These are phyloP conservation scores for Ditylenchus dipsaci DNA, from an alignment of 1,140 invertebrate genomes.

Conservation along the genomic window DNA sequence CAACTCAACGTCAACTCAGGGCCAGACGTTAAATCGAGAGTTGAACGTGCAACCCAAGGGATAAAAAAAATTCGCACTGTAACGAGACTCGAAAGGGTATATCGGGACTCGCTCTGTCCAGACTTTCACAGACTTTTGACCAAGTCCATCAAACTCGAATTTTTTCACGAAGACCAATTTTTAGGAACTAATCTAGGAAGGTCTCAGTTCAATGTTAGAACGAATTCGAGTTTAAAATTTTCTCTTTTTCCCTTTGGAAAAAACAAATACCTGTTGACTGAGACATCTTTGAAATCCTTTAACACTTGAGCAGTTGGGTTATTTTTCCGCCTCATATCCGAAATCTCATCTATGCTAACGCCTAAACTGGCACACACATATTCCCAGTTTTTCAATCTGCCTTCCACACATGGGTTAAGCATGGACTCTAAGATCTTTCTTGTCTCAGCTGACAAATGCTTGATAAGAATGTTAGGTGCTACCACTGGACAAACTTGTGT, in stretches of 20 bases:
- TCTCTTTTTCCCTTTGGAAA: neutral
- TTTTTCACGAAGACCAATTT: no score
- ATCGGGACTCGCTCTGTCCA: no score
- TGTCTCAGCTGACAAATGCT: neutral
- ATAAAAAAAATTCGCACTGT: no score
- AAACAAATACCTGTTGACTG: neutral
- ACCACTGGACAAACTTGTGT: neutral
- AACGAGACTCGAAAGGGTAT: no score
- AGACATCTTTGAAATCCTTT: neutral
- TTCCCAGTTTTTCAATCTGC: slow-evolving; percentile 11
- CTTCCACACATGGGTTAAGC: slow-evolving; percentile 3
- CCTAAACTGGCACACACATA: slow-evolving; percentile 4
- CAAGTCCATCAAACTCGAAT: no score
- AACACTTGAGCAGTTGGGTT: slow-evolving; percentile 5
- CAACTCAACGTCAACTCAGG: no score
- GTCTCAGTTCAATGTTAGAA: no score
- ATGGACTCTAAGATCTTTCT: neutral
- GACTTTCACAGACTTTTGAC: no score
- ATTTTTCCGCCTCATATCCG: neutral
- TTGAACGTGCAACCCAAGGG: no score
- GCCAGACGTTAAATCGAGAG: no score
- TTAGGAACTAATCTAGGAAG: no score
- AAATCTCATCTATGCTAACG: neutral
- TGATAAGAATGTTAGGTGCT: neutral
- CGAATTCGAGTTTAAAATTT: no score